Conservation (phyloP, 2,797 vertebrate genomes). For the Pseudocheirus occidentalis region DNA sequence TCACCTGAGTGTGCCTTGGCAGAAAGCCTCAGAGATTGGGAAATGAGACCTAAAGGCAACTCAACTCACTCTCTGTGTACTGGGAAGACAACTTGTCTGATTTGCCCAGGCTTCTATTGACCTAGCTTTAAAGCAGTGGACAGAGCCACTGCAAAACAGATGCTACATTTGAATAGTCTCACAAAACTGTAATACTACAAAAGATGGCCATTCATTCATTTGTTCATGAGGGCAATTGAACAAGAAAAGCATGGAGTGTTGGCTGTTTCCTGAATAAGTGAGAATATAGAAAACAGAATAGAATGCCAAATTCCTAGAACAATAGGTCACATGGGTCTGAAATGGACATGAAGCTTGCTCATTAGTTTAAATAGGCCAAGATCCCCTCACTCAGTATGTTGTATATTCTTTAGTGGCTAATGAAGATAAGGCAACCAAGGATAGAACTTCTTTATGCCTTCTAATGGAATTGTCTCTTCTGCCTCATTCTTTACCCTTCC, state of each 20-base stretch:
- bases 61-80: not conserved
- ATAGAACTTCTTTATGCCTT: not conserved
- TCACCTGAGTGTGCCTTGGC: not conserved
- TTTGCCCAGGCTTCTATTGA: constrained; percentile 54
- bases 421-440: not conserved
- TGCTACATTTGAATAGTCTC: constrained; percentile 72
- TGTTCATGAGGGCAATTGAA: constrained; percentile 77
- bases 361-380: constrained; percentile 28
- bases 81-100: constrained; percentile 1
- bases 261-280: constrained; percentile 73
- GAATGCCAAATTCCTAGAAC: constrained; percentile 40
- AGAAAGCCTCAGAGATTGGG: not conserved
- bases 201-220: constrained; percentile 74
- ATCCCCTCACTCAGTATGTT: not conserved
- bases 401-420: constrained; percentile 8
- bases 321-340: constrained; percentile 67
- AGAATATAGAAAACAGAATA: constrained; percentile 67
- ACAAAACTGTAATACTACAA: constrained; percentile 72
- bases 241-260: constrained; percentile 71
- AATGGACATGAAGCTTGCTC: constrained; percentile 48
- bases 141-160: constrained; percentile 70
- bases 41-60: constrained; percentile 31
- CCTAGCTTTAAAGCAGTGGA: constrained; percentile 54
- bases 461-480: not conserved
- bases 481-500: not conserved